These are phyloP conservation scores for Harpalus rubripes DNA, from an alignment of 2,888 invertebrate genomes.

Conservation along the genomic window DNA sequence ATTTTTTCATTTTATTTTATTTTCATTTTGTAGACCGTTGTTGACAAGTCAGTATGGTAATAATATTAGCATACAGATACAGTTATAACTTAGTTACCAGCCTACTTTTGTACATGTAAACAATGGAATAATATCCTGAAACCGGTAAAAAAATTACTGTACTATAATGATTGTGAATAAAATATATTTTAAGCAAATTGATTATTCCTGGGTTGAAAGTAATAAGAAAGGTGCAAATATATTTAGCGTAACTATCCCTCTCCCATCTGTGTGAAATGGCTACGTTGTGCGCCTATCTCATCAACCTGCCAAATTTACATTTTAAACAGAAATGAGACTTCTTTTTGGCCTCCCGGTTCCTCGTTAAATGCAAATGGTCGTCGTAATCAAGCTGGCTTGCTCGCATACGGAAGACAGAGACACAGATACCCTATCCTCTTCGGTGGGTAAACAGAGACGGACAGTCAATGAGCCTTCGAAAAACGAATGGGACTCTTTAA, in stretches of 20 bases:
- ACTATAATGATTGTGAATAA: too few species aligned
- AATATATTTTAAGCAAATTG: background rate
- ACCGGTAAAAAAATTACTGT: too few species aligned
- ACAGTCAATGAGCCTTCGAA: slow-evolving; percentile 69
- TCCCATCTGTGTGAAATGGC: background rate
- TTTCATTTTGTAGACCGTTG: too few species aligned
- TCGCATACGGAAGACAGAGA: slow-evolving; percentile 58
- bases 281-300: slow-evolving; percentile 68
- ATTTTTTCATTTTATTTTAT: too few species aligned
- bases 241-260: background rate
- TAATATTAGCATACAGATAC: too few species aligned
- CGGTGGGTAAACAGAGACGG: slow-evolving; percentile 68
- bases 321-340: slow-evolving; percentile 73
- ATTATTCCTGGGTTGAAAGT: background rate
- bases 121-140: too few species aligned
- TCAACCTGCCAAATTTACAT: slow-evolving; percentile 74
- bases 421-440: background rate
- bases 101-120: too few species aligned
- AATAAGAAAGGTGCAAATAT: background rate
- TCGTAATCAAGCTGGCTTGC: slow-evolving; percentile 72
- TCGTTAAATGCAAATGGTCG: slow-evolving; percentile 76
- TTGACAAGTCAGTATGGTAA: too few species aligned
- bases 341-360: slow-evolving; percentile 73
- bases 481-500: slow-evolving; percentile 70
- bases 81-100: too few species aligned